Conservation (phyloP, 2,113 vertebrate genomes). For the Sardina pilchardus region DNA sequence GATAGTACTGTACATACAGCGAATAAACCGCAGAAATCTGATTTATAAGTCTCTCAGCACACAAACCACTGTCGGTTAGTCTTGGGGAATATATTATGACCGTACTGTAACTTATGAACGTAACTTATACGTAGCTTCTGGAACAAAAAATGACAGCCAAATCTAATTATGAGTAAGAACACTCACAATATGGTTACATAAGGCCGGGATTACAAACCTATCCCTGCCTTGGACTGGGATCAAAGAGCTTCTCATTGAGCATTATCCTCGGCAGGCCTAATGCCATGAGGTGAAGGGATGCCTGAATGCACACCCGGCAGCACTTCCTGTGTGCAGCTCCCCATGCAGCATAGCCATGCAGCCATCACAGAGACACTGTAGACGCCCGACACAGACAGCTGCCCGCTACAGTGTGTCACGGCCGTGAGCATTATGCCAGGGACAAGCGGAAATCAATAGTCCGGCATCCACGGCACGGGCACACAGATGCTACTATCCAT, state of each 20-base stretch:
- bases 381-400: background rate
- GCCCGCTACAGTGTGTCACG: background rate
- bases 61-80: background rate
- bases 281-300: background rate
- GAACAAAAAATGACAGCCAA: background rate
- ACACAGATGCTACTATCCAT: background rate
- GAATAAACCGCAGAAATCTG: background rate
- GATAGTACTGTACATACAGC: background rate
- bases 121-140: background rate
- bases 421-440: background rate
- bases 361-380: background rate
- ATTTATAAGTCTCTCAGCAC: background rate
- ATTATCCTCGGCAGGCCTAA: background rate
- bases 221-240: background rate
- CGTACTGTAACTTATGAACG: background rate
- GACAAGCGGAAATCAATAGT: background rate
- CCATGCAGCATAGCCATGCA: background rate
- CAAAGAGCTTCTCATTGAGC: background rate
- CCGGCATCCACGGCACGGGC: background rate
- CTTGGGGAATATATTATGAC: background rate
- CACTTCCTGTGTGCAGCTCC: background rate
- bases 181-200: slow-evolving; percentile 5
- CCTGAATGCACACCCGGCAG: background rate
- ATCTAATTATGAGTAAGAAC: background rate
- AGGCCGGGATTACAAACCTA: background rate